These are phyloP conservation scores for Ostrea edulis DNA, from an alignment of 1,140 invertebrate species.

Conservation along the genomic window DNA sequence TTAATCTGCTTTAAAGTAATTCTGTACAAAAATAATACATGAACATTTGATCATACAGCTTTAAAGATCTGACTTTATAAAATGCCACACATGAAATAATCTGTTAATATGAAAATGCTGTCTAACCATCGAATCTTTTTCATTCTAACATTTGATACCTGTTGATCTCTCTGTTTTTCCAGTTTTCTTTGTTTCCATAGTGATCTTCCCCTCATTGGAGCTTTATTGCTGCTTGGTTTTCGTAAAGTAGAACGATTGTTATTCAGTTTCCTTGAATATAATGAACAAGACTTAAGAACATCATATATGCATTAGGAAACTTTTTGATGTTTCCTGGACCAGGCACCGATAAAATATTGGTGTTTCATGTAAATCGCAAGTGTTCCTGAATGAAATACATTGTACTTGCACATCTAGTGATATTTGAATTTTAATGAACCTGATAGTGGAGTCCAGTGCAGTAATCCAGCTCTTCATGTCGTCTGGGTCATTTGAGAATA, in stretches of 20 bases:
- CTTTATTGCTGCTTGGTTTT: conserved; percentile 77
- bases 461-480: conserved; percentile 72
- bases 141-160: conserved; percentile 52
- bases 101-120: no score
- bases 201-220: conserved; percentile 72
- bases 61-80: no score
- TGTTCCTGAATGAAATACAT: not conserved
- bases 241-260: conserved; percentile 70
- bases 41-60: no score
- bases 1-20: no score
- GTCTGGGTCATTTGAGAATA: conserved; percentile 72
- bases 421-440: conserved; percentile 54
- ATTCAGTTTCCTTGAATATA: conserved; percentile 66
- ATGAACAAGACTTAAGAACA: conserved; percentile 25
- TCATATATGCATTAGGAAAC: not conserved
- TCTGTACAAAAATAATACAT: no score
- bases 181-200: conserved; percentile 65
- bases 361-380: not conserved
- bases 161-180: conserved; percentile 69
- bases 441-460: conserved; percentile 69
- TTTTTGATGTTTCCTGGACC: not conserved
- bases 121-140: no score
- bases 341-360: not conserved
- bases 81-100: no score
- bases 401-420: not conserved